These are phyloP conservation scores for Cydia amplana DNA, from an alignment of 1,140 invertebrate species.

Conservation along the genomic window DNA sequence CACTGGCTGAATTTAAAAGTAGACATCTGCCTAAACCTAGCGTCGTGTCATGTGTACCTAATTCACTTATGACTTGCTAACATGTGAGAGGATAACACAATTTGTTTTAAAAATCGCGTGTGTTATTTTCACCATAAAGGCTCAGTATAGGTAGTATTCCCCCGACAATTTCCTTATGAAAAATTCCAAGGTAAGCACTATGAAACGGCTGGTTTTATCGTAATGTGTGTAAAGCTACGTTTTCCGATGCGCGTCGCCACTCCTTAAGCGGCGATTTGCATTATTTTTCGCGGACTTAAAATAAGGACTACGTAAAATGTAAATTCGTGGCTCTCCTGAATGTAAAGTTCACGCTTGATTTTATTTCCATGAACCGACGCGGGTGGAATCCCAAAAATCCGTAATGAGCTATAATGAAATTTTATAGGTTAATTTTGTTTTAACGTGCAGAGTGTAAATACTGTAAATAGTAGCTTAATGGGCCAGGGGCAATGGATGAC, in stretches of 20 bases:
- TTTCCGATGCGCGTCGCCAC: neutral
- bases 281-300: slow-evolving; percentile 33
- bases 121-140: neutral
- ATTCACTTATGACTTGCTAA: neutral
- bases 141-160: no score
- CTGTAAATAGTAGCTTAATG: neutral
- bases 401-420: slow-evolving; percentile 45
- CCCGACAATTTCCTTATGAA: slow-evolving; percentile 9
- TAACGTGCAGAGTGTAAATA: neutral
- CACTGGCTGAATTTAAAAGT: slow-evolving; percentile 22
- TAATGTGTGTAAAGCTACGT: slow-evolving; percentile 20
- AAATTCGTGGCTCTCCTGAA: slow-evolving; percentile 55
- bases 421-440: slow-evolving; percentile 34
- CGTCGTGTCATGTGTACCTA: neutral
- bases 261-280: slow-evolving; percentile 35
- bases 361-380: slow-evolving; percentile 54
- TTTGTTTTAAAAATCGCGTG: neutral
- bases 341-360: slow-evolving; percentile 67
- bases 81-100: neutral
- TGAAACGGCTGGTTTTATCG: slow-evolving; percentile 2
- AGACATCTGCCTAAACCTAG: slow-evolving; percentile 15
- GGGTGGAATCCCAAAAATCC: slow-evolving; percentile 56
- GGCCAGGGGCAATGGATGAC: no score
- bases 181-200: neutral
- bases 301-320: slow-evolving; percentile 52